These are phyloP conservation scores for Eleutherodactylus coqui DNA, from an alignment of 2,797 vertebrate species.

Conservation along the genomic window DNA sequence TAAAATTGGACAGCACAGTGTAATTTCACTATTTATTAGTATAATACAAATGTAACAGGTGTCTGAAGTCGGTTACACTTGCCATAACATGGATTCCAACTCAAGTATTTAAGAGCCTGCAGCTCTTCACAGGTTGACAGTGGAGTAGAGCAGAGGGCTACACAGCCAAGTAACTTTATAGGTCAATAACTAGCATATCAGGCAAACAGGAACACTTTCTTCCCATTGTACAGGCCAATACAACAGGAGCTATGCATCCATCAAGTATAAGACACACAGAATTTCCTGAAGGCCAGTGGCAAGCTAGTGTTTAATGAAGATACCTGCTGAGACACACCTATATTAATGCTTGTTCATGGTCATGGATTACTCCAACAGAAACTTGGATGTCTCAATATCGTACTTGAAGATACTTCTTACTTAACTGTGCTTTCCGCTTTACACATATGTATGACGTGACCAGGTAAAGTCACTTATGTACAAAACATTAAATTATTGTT, in stretches of 20 bases:
- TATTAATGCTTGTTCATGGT: background rate
- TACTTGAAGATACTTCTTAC: background rate
- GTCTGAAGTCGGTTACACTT: background rate
- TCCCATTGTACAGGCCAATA: background rate
- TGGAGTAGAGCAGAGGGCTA: background rate
- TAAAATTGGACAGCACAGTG: background rate
- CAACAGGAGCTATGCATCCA: background rate
- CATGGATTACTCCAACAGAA: background rate
- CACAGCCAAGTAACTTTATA: background rate
- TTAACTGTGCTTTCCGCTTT: background rate
- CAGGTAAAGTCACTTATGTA: slow-evolving; percentile 72
- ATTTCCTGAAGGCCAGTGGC: background rate
- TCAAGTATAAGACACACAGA: background rate
- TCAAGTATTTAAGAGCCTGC: slow-evolving; percentile 19
- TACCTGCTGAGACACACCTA: background rate
- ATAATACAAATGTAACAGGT: slow-evolving; percentile 26
- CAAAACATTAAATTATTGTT: slow-evolving; percentile 78
- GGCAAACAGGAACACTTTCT: background rate
- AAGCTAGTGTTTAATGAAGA: background rate
- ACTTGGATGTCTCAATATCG: background rate
- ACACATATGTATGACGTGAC: background rate
- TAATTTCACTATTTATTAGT: slow-evolving; percentile 26
- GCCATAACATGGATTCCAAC: background rate
- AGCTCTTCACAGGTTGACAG: background rate
- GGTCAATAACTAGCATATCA: background rate